These are phyloP conservation scores for Rhabdornis inornatus DNA, from an alignment of 2,113 vertebrate species.

Conservation along the genomic window DNA sequence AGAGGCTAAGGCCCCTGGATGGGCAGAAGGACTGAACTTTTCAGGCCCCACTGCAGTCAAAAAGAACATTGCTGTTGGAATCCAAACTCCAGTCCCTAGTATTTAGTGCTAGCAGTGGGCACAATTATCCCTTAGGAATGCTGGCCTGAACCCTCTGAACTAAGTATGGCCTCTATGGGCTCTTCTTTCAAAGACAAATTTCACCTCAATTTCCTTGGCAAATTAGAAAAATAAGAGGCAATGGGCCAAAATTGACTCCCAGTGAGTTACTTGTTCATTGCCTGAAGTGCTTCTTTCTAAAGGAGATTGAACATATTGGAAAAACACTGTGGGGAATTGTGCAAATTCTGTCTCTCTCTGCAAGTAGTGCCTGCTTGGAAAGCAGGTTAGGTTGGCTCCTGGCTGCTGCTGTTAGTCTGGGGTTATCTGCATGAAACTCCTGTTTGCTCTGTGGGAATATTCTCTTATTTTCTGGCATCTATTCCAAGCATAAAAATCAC, in stretches of 20 bases:
- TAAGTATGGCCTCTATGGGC: not conserved
- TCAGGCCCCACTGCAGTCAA: not conserved
- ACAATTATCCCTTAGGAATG: not conserved
- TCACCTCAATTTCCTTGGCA: not conserved
- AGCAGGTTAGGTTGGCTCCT: not conserved
- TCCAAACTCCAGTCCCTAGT: not conserved
- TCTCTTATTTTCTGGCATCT: not conserved
- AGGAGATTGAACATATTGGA: conserved; percentile 3
- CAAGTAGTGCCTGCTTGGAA: not conserved
- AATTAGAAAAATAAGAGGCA: not conserved
- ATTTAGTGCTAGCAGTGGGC: not conserved
- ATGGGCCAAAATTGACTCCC: not conserved
- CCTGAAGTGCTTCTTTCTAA: not conserved
- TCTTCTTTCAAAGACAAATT: not conserved
- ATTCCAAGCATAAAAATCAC: not conserved
- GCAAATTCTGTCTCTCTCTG: not conserved
- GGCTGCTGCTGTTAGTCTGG: not conserved
- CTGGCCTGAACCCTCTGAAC: not conserved
- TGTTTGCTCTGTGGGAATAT: not conserved
- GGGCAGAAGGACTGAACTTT: not conserved
- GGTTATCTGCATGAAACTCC: not conserved
- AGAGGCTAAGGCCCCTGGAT: not conserved
- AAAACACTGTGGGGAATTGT: not conserved
- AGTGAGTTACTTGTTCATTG: not conserved
- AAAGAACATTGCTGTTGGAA: not conserved